Evolutionary conservation across 2,888 invertebrate species (phyloP), one percentile per base, ranked within the genome.

Genomic region (Orthosia incerta): DNA sequence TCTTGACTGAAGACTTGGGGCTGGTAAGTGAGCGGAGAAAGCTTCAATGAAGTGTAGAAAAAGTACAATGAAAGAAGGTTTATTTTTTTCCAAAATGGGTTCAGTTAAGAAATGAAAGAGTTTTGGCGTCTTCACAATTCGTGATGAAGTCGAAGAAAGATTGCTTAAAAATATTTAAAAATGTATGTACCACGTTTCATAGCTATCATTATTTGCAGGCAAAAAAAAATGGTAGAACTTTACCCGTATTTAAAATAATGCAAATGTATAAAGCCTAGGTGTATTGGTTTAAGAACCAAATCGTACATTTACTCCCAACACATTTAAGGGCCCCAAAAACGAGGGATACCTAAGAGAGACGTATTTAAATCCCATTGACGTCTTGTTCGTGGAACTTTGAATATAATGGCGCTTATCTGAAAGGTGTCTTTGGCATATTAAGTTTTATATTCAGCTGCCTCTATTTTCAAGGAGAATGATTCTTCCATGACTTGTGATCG

Each of bases 341-440:
- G 81, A 88, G 79, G 79, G 82, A 80, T 83, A 86, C 80, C 82
- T 89, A 90, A 92, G 89, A 90, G 88, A 94, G 92, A 93, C 88
- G 93, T 94, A 95, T 94, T 95, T 94, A 95, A 94, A 93, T 94
- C 92, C 79, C 88, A 90, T 90, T 93, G 94, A 94, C 92, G 93
- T 93, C 93, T 93, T 94, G 91, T 92, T 93, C 92, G 89, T 85
- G 88, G 86, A 86, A 88, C 90, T 90, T 92, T 89, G 91, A 92
- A 91, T 92, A 94, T 93, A 94, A 94, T 94, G 91, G 92, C 89
- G 90, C 89, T 89, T 91, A 84, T 86, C 82, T 83, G 83, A 82
- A 87, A 79, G 80, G 82, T 86, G 86, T 85, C 86, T 88, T 85
- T 88, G 85, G 86, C 86, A 84, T 86, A 86, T 88, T 86, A 87